Evolutionary conservation across 1,140 invertebrate genomes (phyloP).

Genomic region (Chionoecetes opilio): DNA sequence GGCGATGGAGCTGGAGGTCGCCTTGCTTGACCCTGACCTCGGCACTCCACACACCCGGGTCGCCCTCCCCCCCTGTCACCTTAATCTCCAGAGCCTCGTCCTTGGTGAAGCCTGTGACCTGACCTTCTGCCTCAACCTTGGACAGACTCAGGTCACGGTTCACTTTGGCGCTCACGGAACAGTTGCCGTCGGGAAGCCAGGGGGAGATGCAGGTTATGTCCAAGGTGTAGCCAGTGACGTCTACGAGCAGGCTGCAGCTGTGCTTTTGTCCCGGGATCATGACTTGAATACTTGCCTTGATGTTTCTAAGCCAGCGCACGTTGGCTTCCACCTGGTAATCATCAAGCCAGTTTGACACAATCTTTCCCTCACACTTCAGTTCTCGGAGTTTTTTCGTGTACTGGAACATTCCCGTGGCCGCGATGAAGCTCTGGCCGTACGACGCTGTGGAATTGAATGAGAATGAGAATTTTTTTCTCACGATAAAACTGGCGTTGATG

Average conservation of each 20-base stretch:
- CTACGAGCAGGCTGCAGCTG: conserved; percentile 7
- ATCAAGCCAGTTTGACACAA: conserved; percentile 54
- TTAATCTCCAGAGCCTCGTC: not conserved
- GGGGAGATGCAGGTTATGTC: conserved; percentile 17
- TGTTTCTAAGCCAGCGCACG: conserved; percentile 50
- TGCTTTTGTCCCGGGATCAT: conserved; percentile 17
- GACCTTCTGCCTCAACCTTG: conserved; percentile 39
- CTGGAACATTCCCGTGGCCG: conserved; percentile 31
- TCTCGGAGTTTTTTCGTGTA: conserved; percentile 41
- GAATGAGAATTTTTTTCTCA: conserved; percentile 41
- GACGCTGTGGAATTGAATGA: not conserved
- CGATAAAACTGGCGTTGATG: conserved; percentile 50
- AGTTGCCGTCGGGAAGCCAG: conserved; percentile 56
- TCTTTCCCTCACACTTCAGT: conserved; percentile 42
- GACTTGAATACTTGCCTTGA: conserved; percentile 23
- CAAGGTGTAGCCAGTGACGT: conserved; percentile 22
- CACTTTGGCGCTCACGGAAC: conserved; percentile 35
- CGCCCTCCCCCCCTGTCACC: not conserved
- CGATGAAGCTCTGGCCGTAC: conserved; percentile 31
- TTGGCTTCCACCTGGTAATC: conserved; percentile 32
- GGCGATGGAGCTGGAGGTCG: not conserved
- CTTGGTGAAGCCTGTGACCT: not conserved
- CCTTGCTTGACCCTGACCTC: not conserved
- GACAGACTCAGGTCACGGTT: not conserved
- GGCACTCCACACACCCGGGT: no score